Evolutionary conservation across 2,113 vertebrate genomes (phyloP).

Genomic region (Todiramphus chloris): DNA sequence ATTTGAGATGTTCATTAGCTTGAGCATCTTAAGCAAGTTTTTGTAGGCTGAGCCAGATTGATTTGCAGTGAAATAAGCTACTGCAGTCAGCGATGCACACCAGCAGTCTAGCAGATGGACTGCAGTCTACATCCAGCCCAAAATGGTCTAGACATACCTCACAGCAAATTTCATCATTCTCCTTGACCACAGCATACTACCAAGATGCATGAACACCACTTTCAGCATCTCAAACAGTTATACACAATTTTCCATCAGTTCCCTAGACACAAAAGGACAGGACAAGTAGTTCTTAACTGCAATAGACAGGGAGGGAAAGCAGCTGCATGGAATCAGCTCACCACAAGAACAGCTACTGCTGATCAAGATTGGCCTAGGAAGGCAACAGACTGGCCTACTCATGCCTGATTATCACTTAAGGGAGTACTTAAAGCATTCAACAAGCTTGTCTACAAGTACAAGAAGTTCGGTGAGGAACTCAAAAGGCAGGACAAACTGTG

Average conservation of each 20-base stretch:
- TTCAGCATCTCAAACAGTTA: not conserved
- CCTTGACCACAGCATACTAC: not conserved
- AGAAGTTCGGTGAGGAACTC: not conserved
- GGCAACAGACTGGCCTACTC: not conserved
- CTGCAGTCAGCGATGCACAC: slow-evolving; percentile 13
- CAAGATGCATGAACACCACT: not conserved
- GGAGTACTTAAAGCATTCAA: not conserved
- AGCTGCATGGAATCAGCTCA: not conserved
- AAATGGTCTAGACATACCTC: not conserved
- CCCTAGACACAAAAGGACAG: not conserved
- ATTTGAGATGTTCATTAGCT: not conserved
- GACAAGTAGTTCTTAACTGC: not conserved
- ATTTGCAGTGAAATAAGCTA: not conserved
- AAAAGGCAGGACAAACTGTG: not conserved
- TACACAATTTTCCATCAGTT: not conserved
- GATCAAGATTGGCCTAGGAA: not conserved
- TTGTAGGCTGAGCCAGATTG: not conserved
- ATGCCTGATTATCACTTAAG: not conserved
- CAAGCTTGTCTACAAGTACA: not conserved
- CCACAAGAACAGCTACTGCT: not conserved
- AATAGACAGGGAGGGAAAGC: not conserved
- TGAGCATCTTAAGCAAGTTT: not conserved
- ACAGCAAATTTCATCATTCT: not conserved
- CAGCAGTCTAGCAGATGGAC: slow-evolving; percentile 13
- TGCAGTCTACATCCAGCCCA: not conserved